Evolutionary conservation across 2,797 vertebrate species (phyloP), one percentile per base, ranked within the genome.

Genomic region (Poeciliopsis gracilis): DNA sequence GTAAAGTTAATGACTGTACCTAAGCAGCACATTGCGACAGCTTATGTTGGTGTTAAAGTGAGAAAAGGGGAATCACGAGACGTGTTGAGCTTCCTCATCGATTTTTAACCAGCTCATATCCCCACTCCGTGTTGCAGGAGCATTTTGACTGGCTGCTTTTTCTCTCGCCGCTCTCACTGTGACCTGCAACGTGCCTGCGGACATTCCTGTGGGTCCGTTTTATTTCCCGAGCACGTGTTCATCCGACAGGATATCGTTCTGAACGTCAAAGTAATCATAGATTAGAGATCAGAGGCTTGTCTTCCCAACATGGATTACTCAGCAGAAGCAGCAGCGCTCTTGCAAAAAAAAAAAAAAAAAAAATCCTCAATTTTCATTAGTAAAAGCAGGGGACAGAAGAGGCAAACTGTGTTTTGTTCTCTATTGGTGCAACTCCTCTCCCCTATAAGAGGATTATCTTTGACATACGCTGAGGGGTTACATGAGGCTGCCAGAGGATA

Each of bases 281-380:
- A 86, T 90, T 87, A 84, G 76, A 69, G 81, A 82, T 85, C 47
- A 36, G 79, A 59, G 86, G 82, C 82, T 84, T 88, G 84, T 90
- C 86, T 85, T 85, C 80, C 80, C 82, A 61, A 63, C 74, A 0
- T 85, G 87, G 90, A 94, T 94, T 92, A 92, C 78, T 59, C 76
- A 23, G 71, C 28, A 74, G 80, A 15, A 71, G 70, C 61, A 82
- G 81, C 85, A 79, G 77, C 47, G 9, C 33, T 49, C 4, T 77
- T 53, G 9, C 23, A 55, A 41, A 28, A 41, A 41, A 55, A 41
- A 55, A 43, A 43, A 41, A 41, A 43, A 2, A 8, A 74, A 73
- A 41, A 25, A n/a, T 15, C 82, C 81, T 90, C 89, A 88, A 93
- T 89, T 93, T 91, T 90, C 84, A 90, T 93, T 91, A 94, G 93